A percentile compares a stretch with the other conserved stretches of the same genome.
These are phyloP conservation scores for Etheostoma cragini DNA, from an alignment of 2,113 vertebrate species.

Conservation along the genomic window DNA sequence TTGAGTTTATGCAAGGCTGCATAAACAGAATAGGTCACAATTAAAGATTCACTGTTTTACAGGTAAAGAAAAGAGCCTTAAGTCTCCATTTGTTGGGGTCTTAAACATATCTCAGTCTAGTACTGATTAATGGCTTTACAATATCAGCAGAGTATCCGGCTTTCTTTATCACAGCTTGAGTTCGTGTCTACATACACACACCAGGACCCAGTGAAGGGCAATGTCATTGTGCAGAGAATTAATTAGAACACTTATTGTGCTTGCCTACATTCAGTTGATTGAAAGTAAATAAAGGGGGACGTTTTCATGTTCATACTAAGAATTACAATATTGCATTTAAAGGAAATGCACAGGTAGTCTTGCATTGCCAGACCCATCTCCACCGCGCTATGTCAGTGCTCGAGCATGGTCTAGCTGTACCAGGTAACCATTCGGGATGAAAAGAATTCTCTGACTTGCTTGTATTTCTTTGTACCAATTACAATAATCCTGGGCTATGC, in stretches of 20 bases:
- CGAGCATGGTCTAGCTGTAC: too few relatives aligned
- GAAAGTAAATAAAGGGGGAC: not conserved
- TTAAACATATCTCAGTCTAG: not conserved
- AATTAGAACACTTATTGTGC: not conserved
- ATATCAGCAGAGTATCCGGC: not conserved
- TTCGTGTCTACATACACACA: not conserved
- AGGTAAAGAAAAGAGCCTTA: not conserved
- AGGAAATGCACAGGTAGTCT: too few relatives aligned
- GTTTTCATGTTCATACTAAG: not conserved
- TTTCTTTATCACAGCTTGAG: not conserved
- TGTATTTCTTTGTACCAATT: too few relatives aligned
- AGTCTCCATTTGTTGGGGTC: not conserved
- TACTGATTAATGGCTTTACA: not conserved
- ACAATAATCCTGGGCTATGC: too few relatives aligned
- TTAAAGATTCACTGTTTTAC: not conserved
- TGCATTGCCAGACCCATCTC: too few relatives aligned
- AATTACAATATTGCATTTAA: not conserved
- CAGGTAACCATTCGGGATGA: too few relatives aligned
- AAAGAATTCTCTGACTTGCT: too few relatives aligned
- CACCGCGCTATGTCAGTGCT: too few relatives aligned
- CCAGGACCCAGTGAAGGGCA: not conserved
- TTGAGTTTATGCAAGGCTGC: not conserved
- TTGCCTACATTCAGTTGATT: not conserved
- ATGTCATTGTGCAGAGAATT: not conserved
- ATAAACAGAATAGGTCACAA: not conserved